A percentile compares a stretch with the other conserved stretches of the same genome.
Evolutionary conservation across 2,797 vertebrate genomes (phyloP).

Genomic region (Eospalax fontanierii): DNA sequence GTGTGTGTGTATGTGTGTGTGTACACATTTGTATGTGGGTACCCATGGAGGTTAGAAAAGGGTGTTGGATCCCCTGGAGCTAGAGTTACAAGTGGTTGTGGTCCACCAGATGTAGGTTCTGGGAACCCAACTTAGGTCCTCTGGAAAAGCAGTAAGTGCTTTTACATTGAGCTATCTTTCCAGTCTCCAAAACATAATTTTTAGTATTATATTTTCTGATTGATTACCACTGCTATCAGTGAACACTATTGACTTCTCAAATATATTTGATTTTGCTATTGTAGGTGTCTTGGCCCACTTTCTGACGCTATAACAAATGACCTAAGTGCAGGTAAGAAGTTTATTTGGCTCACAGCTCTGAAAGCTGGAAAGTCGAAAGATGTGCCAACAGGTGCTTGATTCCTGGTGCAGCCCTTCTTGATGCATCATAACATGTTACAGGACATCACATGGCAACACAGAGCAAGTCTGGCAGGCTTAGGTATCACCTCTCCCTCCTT

Average conservation of each 20-base stretch:
- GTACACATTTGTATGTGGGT: too few species aligned
- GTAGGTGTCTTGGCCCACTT: not conserved
- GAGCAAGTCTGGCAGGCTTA: not conserved
- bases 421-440: not conserved
- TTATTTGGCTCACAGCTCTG: too few species aligned
- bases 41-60: too few species aligned
- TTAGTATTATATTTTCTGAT: not conserved
- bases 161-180: too few species aligned
- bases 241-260: not conserved
- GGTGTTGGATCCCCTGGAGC: too few species aligned
- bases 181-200: too few species aligned
- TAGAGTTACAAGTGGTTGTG: too few species aligned
- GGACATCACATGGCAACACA: not conserved
- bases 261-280: not conserved
- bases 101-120: too few species aligned
- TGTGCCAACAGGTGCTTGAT: not conserved
- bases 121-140: too few species aligned
- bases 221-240: not conserved
- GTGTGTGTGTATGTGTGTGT: too few species aligned
- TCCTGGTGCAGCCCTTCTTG: not conserved
- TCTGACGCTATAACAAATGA: not conserved
- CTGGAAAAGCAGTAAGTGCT: too few species aligned
- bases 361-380: not conserved
- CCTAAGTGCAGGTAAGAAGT: not conserved
- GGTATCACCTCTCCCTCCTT: too few species aligned